These are phyloP conservation scores for Tromatobia lineatoria DNA, from an alignment of 2,888 invertebrate genomes.

Conservation along the genomic window DNA sequence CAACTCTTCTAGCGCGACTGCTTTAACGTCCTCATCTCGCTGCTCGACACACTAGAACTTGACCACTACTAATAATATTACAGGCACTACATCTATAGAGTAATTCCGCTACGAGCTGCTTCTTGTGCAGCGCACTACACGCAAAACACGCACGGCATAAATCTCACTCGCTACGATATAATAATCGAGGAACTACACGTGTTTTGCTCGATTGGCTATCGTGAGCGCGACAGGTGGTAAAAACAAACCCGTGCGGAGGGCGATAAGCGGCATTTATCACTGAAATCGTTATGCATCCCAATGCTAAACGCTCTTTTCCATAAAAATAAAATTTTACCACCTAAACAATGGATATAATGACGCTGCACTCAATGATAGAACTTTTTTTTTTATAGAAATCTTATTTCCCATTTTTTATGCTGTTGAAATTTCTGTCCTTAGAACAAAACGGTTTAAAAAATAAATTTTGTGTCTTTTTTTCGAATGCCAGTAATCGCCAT, in stretches of 20 bases:
- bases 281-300: conserved; percentile 10
- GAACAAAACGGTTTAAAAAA: too few species aligned
- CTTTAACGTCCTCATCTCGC: conserved; percentile 45
- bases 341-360: background rate
- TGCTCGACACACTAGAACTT: conserved; percentile 2
- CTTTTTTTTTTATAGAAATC: background rate
- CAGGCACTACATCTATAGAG: background rate
- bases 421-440: too few species aligned
- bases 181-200: conserved; percentile 51
- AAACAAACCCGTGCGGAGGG: conserved; percentile 14
- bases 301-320: background rate
- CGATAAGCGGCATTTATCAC: conserved; percentile 28
- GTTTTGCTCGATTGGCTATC: conserved; percentile 30
- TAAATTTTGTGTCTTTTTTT: too few species aligned
- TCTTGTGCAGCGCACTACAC: background rate
- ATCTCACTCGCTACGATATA: conserved; percentile 51
- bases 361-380: background rate
- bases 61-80: conserved; percentile 56
- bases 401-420: too few species aligned
- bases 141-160: conserved; percentile 43
- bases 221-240: conserved; percentile 32
- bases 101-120: conserved; percentile 12
- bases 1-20: conserved; percentile 59
- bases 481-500: too few species aligned
- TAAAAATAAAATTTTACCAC: background rate